Base-by-base conservation (phyloP, 2,888 invertebrate species). In the Heteromurus nitidus region DNA sequence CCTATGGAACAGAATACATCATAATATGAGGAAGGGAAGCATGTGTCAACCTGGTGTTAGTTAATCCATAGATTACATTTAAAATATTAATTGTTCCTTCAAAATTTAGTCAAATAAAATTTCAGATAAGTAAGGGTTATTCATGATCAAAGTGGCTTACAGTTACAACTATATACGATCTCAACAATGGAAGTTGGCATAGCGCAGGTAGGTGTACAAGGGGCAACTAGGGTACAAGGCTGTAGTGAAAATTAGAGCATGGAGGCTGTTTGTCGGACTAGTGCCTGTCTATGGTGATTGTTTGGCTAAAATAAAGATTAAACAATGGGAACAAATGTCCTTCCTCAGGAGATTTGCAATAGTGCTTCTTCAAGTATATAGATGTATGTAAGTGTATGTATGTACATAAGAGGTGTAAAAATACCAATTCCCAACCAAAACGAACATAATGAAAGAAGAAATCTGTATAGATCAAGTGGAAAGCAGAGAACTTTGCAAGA, bases 141-240 rank as follows among this genome's bases (percentile, higher is more conserved):
- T 36, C 13, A 58, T 50, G 50, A 50, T 50, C 50, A 28, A 58
- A 26, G 1, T 31, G 47, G 69, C 70, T 69, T 69, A 69, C 47
- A 47, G n/a, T 36, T 36, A 55, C 70, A 18, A 67, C 53, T 67
- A 64, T 55, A 58, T 64, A 53, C 47, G 53, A 44, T 73, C 70
- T 73, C 73, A 65, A 80, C 72, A 73, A 73, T 80, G 80, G 73
- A 80, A 73, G 73, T 73, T 80, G 80, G 80, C 44, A 70, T 80
- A 58, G 74, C 26, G 65, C 53, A 70, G 30, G 36, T 26, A 42
- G 69, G 13, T 55, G 24, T 47, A 16, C 7, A 36, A 36, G 5
- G 5, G 36, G 7, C 5, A 13, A 55, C 16, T 31, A 30, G 53
- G 53, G 68, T 50, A 42, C 60, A 60, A 22, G 18, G 28, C 18